Conservation (phyloP, 2,113 vertebrate genomes). For the Gnathonemus longibarbis region DNA sequence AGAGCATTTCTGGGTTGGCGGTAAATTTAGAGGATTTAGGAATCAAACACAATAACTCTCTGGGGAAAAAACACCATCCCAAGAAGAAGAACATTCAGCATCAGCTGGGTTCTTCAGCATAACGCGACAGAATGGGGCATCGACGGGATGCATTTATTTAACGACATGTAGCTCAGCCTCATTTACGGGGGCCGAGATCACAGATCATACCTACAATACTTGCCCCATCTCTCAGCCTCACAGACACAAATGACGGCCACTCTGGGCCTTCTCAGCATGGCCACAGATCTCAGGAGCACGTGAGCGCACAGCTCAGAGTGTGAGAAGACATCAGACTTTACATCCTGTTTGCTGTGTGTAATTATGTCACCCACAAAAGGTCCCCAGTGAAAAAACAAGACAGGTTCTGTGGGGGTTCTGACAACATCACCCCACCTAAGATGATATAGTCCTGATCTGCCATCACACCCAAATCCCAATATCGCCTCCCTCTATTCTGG, state of each 20-base stretch:
- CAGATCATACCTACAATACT: background rate
- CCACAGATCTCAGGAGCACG: background rate
- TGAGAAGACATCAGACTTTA: background rate
- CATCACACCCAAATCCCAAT: background rate
- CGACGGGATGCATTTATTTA: background rate
- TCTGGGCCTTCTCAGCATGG: background rate
- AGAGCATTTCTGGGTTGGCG: background rate
- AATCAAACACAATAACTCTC: background rate
- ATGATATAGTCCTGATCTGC: background rate
- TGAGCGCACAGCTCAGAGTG: background rate
- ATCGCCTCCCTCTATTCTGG: background rate
- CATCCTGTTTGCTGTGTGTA: background rate
- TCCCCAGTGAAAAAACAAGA: background rate
- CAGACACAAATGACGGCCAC: background rate
- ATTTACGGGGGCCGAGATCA: background rate
- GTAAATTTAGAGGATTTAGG: background rate
- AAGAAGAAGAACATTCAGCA: background rate
- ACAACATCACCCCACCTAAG: background rate
- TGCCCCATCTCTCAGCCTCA: background rate
- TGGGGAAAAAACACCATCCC: background rate
- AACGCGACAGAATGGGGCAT: background rate
- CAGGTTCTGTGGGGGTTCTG: background rate
- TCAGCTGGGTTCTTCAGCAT: background rate
- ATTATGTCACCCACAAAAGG: background rate
- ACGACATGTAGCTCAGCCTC: background rate